Evolutionary conservation across 1,140 invertebrate genomes (phyloP).

Genomic region (Scylla paramamosain): DNA sequence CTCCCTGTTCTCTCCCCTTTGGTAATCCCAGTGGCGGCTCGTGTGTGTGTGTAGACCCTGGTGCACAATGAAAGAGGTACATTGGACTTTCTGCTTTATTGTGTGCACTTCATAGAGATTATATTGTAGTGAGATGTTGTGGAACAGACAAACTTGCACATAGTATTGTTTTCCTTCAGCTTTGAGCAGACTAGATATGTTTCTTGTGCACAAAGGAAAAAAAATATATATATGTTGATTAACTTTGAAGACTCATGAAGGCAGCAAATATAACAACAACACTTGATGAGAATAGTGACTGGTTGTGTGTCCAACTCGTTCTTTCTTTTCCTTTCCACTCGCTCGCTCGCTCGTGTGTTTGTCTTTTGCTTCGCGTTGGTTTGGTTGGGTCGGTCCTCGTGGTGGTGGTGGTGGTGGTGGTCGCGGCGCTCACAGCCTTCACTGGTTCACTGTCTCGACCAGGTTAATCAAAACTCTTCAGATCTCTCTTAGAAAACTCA

Average conservation of each 20-base stretch:
- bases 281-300: not conserved
- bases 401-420: too few relatives aligned
- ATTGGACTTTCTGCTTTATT: slow-evolving; percentile 51
- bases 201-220: slow-evolving; percentile 35
- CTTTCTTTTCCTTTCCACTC: too few relatives aligned
- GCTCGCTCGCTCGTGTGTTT: not conserved
- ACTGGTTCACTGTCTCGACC: slow-evolving; percentile 17
- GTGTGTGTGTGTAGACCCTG: not conserved
- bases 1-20: too few relatives aligned
- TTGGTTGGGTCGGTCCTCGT: too few relatives aligned
- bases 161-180: slow-evolving; percentile 36
- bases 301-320: not conserved
- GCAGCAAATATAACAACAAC: not conserved
- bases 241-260: not conserved
- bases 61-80: slow-evolving; percentile 49
- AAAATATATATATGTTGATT: slow-evolving; percentile 10
- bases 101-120: slow-evolving; percentile 60
- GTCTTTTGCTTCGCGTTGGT: not conserved
- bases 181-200: slow-evolving; percentile 71
- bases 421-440: not conserved
- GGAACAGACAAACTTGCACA: slow-evolving; percentile 32
- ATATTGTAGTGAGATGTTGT: slow-evolving; percentile 46
- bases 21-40: too few relatives aligned
- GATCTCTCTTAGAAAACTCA: slow-evolving; percentile 72
- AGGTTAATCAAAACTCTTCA: slow-evolving; percentile 70